Evolutionary conservation across 2,113 vertebrate genomes (phyloP).

Genomic region (Pampusana beccarii): DNA sequence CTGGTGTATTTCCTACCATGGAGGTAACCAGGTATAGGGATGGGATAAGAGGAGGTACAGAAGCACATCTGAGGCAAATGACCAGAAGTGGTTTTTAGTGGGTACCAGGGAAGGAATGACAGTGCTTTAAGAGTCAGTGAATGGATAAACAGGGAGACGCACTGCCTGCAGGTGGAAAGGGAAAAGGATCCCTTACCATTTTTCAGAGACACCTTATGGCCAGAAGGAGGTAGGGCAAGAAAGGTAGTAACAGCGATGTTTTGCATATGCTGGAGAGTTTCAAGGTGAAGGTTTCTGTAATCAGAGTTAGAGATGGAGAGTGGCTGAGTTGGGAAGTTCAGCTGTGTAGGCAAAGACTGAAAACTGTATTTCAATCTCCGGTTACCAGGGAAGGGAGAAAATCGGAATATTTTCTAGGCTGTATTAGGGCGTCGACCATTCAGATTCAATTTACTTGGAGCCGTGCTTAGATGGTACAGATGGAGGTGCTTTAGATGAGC

Average conservation of each 20-base stretch:
- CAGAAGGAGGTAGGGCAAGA: background rate
- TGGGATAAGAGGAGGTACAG: background rate
- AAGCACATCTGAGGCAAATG: background rate
- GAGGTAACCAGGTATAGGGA: background rate
- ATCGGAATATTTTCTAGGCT: background rate
- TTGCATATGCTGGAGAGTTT: background rate
- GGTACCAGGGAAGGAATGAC: background rate
- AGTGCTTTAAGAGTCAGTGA: background rate
- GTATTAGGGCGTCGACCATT: background rate
- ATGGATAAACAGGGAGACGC: background rate
- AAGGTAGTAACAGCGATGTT: background rate
- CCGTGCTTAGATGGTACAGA: slow-evolving; percentile 6
- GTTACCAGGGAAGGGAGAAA: background rate
- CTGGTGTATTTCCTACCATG: background rate
- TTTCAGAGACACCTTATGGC: background rate
- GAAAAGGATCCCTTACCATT: background rate
- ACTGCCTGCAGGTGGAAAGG: background rate
- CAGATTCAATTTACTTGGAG: background rate
- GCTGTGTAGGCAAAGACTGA: background rate
- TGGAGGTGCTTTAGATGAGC: slow-evolving; percentile 4
- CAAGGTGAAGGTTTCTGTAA: background rate
- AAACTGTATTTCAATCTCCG: background rate
- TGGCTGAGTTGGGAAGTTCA: background rate
- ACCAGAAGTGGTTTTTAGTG: background rate
- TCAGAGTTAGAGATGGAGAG: background rate